Evolutionary conservation across 1,140 invertebrate species (phyloP).

Genomic region (Drosophila repleta): DNA sequence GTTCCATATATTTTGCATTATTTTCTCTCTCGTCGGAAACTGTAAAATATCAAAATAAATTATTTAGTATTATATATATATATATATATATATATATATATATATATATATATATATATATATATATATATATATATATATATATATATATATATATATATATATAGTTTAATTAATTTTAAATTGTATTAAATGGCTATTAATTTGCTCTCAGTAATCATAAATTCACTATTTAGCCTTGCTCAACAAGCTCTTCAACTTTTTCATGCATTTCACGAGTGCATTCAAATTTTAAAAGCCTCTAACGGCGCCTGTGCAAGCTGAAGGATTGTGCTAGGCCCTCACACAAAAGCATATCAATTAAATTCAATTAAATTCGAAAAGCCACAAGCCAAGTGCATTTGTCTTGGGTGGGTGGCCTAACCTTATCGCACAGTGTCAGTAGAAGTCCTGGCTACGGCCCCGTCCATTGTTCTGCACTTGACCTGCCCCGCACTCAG

Average conservation of each 20-base stretch:
- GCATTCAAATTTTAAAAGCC: conserved; percentile 2
- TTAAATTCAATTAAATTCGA: conserved; percentile 78
- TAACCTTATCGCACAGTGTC: conserved; percentile 64
- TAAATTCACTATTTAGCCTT: too few relatives aligned
- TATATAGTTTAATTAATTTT: too few relatives aligned
- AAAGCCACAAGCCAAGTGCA: conserved; percentile 78
- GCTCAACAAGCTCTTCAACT: too few relatives aligned
- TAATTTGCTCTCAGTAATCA: neutral
- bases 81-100: too few relatives aligned
- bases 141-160: too few relatives aligned
- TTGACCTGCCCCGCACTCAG: conserved; percentile 30
- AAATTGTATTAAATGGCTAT: too few relatives aligned
- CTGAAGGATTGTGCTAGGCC: neutral
- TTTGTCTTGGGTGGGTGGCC: conserved; percentile 42
- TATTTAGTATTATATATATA: too few relatives aligned
- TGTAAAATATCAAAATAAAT: neutral
- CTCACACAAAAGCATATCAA: conserved; percentile 61
- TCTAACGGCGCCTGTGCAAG: too few relatives aligned
- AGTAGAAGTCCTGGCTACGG: conserved; percentile 27
- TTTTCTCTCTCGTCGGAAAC: conserved; percentile 5
- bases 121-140: too few relatives aligned
- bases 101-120: too few relatives aligned
- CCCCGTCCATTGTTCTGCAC: conserved; percentile 48
- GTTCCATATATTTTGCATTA: neutral
- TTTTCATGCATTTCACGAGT: conserved; percentile 48